phyloP scores from a whole-genome alignment of 2,113 vertebrate species.

The Sturnus vulgaris region DNA sequence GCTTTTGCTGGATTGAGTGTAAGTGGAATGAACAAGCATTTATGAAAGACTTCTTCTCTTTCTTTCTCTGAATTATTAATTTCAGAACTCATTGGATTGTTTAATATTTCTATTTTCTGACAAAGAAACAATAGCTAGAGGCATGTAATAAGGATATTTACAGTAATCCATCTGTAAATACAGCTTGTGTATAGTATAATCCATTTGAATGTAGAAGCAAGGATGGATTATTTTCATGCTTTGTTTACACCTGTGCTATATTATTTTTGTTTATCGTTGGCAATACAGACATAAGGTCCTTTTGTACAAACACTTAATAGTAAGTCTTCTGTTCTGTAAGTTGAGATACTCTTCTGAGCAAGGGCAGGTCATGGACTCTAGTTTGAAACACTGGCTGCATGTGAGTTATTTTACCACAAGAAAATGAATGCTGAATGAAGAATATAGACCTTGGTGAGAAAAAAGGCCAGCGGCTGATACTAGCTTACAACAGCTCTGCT shows the following conservation, averaged over 20 bases:
- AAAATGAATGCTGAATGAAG: neutral
- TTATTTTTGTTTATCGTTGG: neutral
- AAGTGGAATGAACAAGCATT: neutral
- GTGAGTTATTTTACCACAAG: neutral
- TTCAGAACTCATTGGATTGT: neutral
- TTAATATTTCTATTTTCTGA: neutral
- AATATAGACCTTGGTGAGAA: neutral
- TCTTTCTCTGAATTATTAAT: neutral
- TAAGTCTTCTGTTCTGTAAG: neutral
- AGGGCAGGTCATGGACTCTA: neutral
- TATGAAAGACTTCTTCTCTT: neutral
- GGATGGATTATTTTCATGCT: neutral
- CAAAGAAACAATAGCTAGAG: neutral
- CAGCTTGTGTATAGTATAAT: neutral
- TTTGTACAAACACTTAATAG: neutral
- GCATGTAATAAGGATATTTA: neutral
- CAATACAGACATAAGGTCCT: neutral
- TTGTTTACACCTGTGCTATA: neutral
- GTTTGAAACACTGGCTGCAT: neutral
- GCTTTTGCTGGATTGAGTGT: neutral
- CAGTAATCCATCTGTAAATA: conserved; percentile 13
- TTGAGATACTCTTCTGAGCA: neutral
- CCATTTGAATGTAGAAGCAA: neutral
- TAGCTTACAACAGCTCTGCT: neutral
- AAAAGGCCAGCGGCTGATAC: neutral